These are phyloP conservation scores for Cricetomys ansorgei DNA, from an alignment of 2,113 vertebrate species.

Conservation along the genomic window DNA sequence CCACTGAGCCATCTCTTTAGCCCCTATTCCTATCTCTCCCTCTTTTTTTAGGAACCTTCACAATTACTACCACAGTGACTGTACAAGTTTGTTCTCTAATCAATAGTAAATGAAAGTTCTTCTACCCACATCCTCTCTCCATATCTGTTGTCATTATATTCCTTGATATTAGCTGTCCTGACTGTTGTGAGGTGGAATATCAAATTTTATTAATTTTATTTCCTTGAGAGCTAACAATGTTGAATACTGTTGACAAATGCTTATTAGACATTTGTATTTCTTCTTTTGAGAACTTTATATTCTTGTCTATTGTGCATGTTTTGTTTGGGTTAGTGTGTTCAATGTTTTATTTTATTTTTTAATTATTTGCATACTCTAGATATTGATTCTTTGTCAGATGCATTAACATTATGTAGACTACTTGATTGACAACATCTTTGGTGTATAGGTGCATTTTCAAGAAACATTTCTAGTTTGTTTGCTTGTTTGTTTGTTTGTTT, in stretches of 20 bases:
- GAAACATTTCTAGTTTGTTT: background rate
- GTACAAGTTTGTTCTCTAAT: background rate
- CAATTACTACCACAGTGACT: background rate
- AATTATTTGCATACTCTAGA: background rate
- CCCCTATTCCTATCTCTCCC: background rate
- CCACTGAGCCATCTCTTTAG: background rate
- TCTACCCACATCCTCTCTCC: background rate
- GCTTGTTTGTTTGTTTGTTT: too few relatives aligned
- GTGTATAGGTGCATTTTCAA: background rate
- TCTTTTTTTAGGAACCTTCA: background rate
- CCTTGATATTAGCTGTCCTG: background rate
- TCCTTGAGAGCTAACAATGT: background rate
- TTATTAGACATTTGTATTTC: background rate
- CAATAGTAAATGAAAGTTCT: background rate
- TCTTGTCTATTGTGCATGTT: background rate
- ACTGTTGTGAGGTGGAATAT: background rate
- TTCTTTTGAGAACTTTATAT: background rate
- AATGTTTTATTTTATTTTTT: background rate
- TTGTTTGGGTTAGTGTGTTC: background rate
- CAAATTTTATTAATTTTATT: background rate
- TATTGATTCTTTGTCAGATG: background rate
- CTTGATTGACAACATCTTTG: background rate
- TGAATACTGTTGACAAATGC: background rate
- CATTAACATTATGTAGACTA: background rate
- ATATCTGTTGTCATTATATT: background rate